Evolutionary conservation across 2,113 vertebrate species (phyloP).

Genomic region (Phrynosoma platyrhinos): DNA sequence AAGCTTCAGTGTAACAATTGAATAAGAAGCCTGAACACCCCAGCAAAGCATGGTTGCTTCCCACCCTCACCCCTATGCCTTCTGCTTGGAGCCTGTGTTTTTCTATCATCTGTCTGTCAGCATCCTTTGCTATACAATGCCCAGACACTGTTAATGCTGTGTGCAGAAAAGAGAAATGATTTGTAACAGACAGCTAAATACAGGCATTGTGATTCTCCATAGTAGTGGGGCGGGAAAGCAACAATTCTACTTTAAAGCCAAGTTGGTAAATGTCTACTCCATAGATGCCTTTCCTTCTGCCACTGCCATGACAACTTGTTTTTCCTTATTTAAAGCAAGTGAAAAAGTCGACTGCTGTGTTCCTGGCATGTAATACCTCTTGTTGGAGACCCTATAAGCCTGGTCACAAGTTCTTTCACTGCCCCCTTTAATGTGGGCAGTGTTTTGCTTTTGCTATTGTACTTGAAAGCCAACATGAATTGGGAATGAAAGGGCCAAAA

Average conservation of each 20-base stretch:
- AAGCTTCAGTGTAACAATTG: background rate
- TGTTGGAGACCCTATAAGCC: rapidly evolving
- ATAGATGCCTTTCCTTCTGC: background rate
- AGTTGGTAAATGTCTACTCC: constrained; percentile 25
- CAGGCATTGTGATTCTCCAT: constrained; percentile 24
- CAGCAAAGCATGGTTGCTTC: background rate
- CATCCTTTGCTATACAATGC: background rate
- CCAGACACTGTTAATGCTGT: rapidly evolving
- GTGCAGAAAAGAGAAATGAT: constrained; percentile 18
- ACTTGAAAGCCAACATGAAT: background rate
- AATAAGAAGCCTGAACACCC: background rate
- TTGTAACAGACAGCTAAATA: constrained; percentile 26
- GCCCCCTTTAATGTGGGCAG: background rate
- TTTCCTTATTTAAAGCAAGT: background rate
- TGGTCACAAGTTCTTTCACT: background rate
- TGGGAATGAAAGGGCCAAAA: background rate
- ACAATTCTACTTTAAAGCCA: constrained; percentile 7
- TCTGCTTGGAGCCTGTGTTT: background rate
- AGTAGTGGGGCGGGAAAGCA: constrained; percentile 4
- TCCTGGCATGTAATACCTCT: background rate
- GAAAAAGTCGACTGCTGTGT: constrained; percentile 6
- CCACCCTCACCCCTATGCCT: background rate
- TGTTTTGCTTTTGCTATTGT: background rate
- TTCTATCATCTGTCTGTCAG: constrained; percentile 28
- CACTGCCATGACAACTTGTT: constrained; percentile 27